Percentiles rank a stretch among this genome's conserved stretches.
Conservation (phyloP, 2,797 vertebrate species). For the Syngnathus acus region DNA sequence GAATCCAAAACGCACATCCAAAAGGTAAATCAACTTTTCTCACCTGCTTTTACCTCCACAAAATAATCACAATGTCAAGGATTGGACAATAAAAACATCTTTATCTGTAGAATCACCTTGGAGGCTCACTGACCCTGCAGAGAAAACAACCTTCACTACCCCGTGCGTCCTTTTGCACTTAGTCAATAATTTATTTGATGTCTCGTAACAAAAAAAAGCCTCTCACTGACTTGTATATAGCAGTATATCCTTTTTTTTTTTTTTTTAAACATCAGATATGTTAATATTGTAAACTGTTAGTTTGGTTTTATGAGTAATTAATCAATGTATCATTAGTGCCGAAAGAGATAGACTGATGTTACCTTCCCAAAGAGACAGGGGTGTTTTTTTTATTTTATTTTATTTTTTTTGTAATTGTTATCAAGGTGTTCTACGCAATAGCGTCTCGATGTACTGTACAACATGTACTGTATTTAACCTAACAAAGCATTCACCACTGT, state of each 20-base stretch:
- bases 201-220: constrained; percentile 27
- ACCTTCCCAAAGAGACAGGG: neutral
- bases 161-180: constrained; percentile 38
- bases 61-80: neutral
- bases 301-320: constrained; percentile 16
- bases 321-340: neutral
- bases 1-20: constrained; percentile 19
- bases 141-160: constrained; percentile 7
- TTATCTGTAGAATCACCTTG: constrained; percentile 44
- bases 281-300: constrained; percentile 42
- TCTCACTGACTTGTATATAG: constrained; percentile 30
- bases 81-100: constrained; percentile 18
- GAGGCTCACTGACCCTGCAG: constrained; percentile 37
- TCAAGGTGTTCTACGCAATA: neutral
- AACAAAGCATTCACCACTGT: constrained; percentile 58
- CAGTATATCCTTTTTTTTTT: neutral
- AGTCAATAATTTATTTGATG: constrained; percentile 46
- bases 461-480: constrained; percentile 6
- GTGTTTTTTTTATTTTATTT: neutral
- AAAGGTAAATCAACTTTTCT: constrained; percentile 40
- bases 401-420: neutral
- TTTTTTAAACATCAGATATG: constrained; percentile 20
- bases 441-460: constrained; percentile 8
- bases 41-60: neutral
- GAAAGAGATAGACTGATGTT: neutral